Conservation (phyloP, 2,888 invertebrate genomes). For the Agrotis segetum region DNA sequence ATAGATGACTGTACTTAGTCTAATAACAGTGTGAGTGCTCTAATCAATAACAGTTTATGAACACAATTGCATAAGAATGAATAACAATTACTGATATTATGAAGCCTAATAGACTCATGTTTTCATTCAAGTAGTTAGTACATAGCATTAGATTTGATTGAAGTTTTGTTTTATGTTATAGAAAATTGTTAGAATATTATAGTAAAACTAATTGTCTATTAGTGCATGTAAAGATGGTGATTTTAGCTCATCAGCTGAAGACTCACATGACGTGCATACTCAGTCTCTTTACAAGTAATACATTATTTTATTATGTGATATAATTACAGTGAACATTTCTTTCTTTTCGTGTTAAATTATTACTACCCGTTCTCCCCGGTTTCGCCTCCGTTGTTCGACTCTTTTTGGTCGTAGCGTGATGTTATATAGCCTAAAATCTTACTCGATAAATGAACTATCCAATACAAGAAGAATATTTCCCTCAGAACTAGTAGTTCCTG, state of each 20-base stretch:
- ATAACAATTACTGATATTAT: not conserved
- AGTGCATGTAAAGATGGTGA: not conserved
- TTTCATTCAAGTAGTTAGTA: not conserved
- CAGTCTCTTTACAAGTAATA: not conserved
- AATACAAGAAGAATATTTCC: too few relatives aligned
- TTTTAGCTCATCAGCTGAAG: not conserved
- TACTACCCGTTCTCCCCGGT: too few relatives aligned
- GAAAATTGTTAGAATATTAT: slow-evolving; percentile 3
- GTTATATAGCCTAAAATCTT: too few relatives aligned
- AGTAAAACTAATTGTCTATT: not conserved
- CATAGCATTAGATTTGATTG: not conserved
- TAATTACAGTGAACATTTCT: too few relatives aligned
- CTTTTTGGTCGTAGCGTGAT: too few relatives aligned
- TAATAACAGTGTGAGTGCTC: not conserved
- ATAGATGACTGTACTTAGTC: not conserved
- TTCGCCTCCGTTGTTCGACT: too few relatives aligned
- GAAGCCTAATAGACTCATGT: not conserved
- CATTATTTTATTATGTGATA: not conserved
- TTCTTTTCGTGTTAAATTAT: too few relatives aligned
- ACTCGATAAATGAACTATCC: too few relatives aligned
- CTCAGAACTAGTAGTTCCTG: too few relatives aligned
- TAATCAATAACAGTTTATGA: slow-evolving; percentile 2
- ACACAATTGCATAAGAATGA: not conserved
- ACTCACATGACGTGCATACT: not conserved
- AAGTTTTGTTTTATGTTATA: not conserved